Evolutionary conservation across 2,113 vertebrate genomes (phyloP).

Genomic region (Caretta caretta): DNA sequence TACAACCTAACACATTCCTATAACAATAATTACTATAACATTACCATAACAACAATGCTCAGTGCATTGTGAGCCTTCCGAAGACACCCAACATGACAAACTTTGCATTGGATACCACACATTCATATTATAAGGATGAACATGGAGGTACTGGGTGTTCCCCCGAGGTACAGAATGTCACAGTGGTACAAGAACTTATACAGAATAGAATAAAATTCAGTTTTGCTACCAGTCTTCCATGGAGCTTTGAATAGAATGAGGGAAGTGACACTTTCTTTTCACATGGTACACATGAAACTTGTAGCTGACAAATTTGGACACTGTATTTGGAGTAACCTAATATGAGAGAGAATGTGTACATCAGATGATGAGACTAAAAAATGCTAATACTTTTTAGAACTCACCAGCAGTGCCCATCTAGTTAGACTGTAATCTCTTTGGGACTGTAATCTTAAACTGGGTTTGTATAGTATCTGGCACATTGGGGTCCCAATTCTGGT

Average conservation of each 20-base stretch:
- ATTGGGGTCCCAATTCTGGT: neutral
- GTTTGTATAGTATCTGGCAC: neutral
- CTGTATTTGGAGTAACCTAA: neutral
- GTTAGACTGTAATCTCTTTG: neutral
- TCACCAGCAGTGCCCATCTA: rapidly evolving
- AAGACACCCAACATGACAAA: no score
- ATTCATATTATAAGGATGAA: no score
- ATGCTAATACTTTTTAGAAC: neutral
- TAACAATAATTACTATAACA: no score
- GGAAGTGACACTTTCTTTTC: neutral
- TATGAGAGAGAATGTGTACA: neutral
- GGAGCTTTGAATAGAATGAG: neutral
- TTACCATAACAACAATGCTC: no score
- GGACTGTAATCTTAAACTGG: neutral
- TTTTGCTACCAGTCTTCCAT: neutral
- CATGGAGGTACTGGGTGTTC: no score
- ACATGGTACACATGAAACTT: rapidly evolving
- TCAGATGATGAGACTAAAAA: neutral
- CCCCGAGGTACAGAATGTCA: no score
- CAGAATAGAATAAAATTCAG: neutral
- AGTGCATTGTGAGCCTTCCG: no score
- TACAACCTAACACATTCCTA: no score
- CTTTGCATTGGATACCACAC: no score
- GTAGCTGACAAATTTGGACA: neutral
- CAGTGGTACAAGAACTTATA: neutral